Conservation (phyloP, 1,140 invertebrate species). For the Drosophila obscura region DNA sequence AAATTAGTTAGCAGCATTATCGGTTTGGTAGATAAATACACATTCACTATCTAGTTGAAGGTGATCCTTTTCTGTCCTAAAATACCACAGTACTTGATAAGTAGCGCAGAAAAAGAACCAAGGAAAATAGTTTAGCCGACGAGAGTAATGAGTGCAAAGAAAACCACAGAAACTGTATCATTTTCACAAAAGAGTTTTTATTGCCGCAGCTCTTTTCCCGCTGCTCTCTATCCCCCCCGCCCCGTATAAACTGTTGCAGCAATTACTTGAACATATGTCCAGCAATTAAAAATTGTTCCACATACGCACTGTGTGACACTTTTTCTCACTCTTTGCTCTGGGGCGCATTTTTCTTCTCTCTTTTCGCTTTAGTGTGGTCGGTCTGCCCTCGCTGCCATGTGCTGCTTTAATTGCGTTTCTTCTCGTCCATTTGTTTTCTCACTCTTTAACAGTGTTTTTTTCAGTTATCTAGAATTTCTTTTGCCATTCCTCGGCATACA, state of each 20-base stretch:
- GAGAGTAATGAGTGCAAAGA: slow-evolving; percentile 1
- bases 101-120: no score
- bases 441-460: slow-evolving; percentile 29
- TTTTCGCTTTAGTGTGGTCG: slow-evolving; percentile 22
- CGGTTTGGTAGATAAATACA: no score
- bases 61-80: no score
- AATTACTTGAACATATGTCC: slow-evolving; percentile 72
- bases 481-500: neutral
- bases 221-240: slow-evolving; percentile 1
- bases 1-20: no score
- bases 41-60: no score
- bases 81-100: no score
- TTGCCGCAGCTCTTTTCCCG: neutral
- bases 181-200: slow-evolving; percentile 1
- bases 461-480: slow-evolving; percentile 18
- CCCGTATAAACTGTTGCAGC: slow-evolving; percentile 54
- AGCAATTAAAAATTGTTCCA: slow-evolving; percentile 73
- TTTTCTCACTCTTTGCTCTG: slow-evolving; percentile 6
- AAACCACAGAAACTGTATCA: neutral
- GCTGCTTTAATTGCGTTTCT: slow-evolving; percentile 47
- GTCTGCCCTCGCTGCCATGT: slow-evolving; percentile 16
- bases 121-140: slow-evolving; percentile 11
- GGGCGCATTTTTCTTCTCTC: slow-evolving; percentile 27
- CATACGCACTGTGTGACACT: slow-evolving; percentile 66
- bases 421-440: slow-evolving; percentile 55